Evolutionary conservation across 1,140 invertebrate species (phyloP), one percentile per base, ranked within the genome.

Genomic region (Microvelia longipes): DNA sequence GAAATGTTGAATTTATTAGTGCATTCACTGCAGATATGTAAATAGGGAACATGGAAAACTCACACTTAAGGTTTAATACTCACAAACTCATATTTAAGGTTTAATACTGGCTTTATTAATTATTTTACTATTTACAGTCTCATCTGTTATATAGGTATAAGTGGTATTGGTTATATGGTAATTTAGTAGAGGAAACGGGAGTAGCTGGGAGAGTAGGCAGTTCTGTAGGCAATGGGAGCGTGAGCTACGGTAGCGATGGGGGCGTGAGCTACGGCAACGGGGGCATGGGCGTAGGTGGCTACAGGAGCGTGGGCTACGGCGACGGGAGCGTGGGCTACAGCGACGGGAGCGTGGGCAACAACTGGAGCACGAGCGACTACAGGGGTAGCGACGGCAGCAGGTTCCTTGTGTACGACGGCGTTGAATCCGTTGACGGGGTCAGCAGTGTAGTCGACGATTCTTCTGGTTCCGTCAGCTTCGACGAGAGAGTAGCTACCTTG

Each of bases 401-500:
- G 35, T 29, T 64, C 68, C 71, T 75, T 76, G 29, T 76, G 73
- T 1, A 79, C 77, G 19, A 78, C 75, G n/a, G 79, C 79, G 65
- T 79, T 77, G 77, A 80, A 81, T 27, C 80, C 80, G 70, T 80
- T 78, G 67, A 79, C 71, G 24, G 78, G 73, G 69, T 81, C 79
- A 63, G 80, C 79, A 61, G 74, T 74, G 77, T 82, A 82, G 29
- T 80, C 76, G 14, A 81, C 81, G 71, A 77, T 79, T 71, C 80
- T 78, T 1, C 78, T 74, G 72, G 78, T 79, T 28, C 81, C 81
- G 68, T 82, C 81, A 13, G 81, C 79, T 65, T 81, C 79, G 13
- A 78, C 74, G 68, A 80, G 75, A 15, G 75, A 77, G 76, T 80
- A 80, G 70, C 70, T 75, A 11, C 81, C 80, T 70, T 79, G 78